Percentiles rank a stretch among this genome's conserved stretches.
phyloP scores from a whole-genome alignment of 2,113 vertebrate genomes.

The Nothoprocta pentlandii region DNA sequence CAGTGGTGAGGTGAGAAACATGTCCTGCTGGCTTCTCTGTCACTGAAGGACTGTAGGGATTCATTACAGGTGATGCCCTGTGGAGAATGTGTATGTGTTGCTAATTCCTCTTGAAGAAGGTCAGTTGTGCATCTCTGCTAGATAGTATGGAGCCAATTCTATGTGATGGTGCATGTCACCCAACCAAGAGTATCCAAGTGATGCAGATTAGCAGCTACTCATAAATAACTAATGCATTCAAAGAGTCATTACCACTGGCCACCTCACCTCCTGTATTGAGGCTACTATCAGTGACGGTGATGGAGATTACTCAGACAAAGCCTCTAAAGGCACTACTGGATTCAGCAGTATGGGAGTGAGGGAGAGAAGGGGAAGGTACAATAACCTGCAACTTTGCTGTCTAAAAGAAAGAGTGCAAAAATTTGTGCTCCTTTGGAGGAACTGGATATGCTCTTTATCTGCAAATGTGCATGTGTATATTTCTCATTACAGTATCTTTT shows the following conservation, averaged over 20 bases:
- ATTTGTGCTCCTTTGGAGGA: background rate
- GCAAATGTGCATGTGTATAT: background rate
- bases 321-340: slow-evolving; percentile 21
- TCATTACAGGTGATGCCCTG: background rate
- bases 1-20: background rate
- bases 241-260: slow-evolving; percentile 17
- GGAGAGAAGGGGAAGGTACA: background rate
- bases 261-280: slow-evolving; percentile 26
- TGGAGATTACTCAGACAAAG: slow-evolving; percentile 26
- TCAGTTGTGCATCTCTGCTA: background rate
- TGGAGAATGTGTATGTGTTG: too few species aligned
- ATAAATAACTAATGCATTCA: slow-evolving; percentile 39
- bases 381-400: background rate
- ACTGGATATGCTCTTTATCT: background rate
- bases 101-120: background rate
- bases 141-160: background rate
- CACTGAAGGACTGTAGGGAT: background rate
- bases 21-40: background rate
- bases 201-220: slow-evolving; percentile 1
- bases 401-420: background rate
- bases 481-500: background rate
- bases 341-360: background rate
- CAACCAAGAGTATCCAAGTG: rapidly evolving
- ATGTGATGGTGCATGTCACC: too few species aligned
- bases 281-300: slow-evolving; percentile 36